These are phyloP conservation scores for Diplosoma virens DNA, from an alignment of 23 tunicate species.

Conservation along the genomic window DNA sequence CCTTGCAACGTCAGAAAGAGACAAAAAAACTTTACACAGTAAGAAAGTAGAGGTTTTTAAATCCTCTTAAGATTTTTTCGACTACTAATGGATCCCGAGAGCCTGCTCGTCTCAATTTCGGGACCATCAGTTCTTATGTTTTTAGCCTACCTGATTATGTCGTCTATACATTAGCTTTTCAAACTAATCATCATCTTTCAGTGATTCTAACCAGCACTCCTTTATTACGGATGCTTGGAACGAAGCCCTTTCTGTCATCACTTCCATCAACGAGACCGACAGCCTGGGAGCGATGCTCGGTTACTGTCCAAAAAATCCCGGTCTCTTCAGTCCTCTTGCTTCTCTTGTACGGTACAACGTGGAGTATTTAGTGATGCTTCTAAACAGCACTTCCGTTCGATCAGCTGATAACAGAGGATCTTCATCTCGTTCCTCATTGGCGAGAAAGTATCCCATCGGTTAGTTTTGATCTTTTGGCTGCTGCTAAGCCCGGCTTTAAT, in stretches of 20 bases:
- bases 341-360: constrained; percentile 8
- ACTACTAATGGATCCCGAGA: too few species aligned
- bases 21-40: not conserved
- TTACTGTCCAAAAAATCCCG: not conserved
- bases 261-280: constrained; percentile 5
- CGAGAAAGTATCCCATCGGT: constrained; percentile 61
- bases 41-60: too few species aligned
- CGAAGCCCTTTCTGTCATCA: constrained; percentile 4
- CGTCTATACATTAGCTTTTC: too few species aligned
- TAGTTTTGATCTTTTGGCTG: too few species aligned
- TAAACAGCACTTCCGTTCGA: too few species aligned
- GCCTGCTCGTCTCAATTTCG: too few species aligned
- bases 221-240: not conserved
- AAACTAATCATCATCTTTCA: not conserved
- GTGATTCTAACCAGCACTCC: not conserved
- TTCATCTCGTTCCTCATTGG: not conserved
- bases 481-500: too few species aligned
- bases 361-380: not conserved
- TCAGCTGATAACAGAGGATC: not conserved
- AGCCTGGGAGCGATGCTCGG: not conserved
- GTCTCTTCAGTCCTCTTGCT: not conserved
- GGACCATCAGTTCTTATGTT: too few species aligned
- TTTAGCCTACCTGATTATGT: too few species aligned
- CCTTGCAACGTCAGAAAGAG: constrained; percentile 44
- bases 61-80: too few species aligned